Base-by-base conservation (phyloP, 2,888 invertebrate genomes). In the Pseudolycoriella hygida region DNA sequence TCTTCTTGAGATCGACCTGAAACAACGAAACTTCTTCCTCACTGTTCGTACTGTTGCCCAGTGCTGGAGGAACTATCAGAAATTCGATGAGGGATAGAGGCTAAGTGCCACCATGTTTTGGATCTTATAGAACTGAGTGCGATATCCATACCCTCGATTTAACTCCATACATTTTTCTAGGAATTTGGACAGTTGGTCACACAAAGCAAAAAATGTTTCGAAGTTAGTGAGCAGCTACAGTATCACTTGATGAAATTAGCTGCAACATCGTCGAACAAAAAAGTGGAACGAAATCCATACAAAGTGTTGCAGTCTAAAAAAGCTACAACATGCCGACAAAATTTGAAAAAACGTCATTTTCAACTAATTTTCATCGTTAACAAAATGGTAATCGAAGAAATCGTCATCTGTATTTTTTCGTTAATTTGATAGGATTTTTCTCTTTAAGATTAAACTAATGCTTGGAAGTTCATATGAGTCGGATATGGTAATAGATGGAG, bases 281-380 rank as follows among this genome's bases (percentile, higher is more conserved):
- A 61, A 52, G 55, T 62, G 42, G 60, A 64, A 49, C 54, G 64
- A 4, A 64, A 60, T 50, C 60, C 64, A 3, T 64, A 63, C 46
- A 63, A 61, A 52, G 56, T 57, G 6, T 49, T 64, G 46, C 53
- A 62, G 12, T 42, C 42, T 10, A 42, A 47, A 42, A 54, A 53
- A 48, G 52, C 53, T 1, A 30, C 44, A n/a, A 17, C 49, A 20
- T 49, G 52, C 39, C 43, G 48, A 5, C 49, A 51, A 39, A 51
- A 52, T 48, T 47, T 53, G 38, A 48, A 49, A 42, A 48, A 46
- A 25, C 42, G 47, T 45, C 52, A 62, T 48, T 59, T 56, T 40
- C 63, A 64, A 49, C 43, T 64, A 30, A 60, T 60, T 8, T 62
- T 62, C 51, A 60, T 61, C 17, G 55, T 64, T 2, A 61, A 62